A percentile compares a stretch with the other conserved stretches of the same genome.
Evolutionary conservation across 2,888 invertebrate species (phyloP).

Genomic region (Chironomus tentans): DNA sequence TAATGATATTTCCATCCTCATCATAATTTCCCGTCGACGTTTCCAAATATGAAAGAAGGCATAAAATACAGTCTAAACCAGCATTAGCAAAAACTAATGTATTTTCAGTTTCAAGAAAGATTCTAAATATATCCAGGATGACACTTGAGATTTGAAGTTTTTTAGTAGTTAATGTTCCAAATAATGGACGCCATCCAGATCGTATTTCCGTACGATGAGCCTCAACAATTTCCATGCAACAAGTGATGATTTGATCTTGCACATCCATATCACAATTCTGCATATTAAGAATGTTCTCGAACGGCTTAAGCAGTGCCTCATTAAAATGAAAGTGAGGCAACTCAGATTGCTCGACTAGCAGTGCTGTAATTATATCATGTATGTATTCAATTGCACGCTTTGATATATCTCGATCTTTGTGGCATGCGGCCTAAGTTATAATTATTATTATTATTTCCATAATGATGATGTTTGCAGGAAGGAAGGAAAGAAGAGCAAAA

Average conservation of each 20-base stretch:
- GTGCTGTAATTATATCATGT: conserved; percentile 81
- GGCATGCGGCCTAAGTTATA: conserved; percentile 67
- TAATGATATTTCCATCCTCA: conserved; percentile 43
- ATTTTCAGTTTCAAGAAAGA: conserved; percentile 87
- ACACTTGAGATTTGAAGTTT: conserved; percentile 54
- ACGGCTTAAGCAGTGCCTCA: conserved; percentile 88
- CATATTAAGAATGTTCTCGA: conserved; percentile 86
- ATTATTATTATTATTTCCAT: conserved; percentile 17
- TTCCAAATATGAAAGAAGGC: conserved; percentile 59
- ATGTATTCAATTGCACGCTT: conserved; percentile 87
- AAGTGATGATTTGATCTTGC: conserved; percentile 87
- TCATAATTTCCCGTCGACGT: conserved; percentile 47
- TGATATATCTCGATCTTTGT: conserved; percentile 77
- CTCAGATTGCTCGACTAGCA: conserved; percentile 79
- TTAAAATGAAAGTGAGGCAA: conserved; percentile 92
- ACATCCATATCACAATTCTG: conserved; percentile 91
- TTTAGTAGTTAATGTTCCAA: conserved; percentile 85
- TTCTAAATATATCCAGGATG: conserved; percentile 84
- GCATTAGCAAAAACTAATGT: conserved; percentile 90
- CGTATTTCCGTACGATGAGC: conserved; percentile 86
- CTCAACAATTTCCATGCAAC: conserved; percentile 92
- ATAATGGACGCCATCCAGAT: conserved; percentile 93
- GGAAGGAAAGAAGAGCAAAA: too few species aligned
- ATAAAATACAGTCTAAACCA: conserved; percentile 86
- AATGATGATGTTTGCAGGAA: too few species aligned